These are phyloP conservation scores for Prenolepis imparis DNA, from an alignment of 2,888 invertebrate species.

Conservation along the genomic window DNA sequence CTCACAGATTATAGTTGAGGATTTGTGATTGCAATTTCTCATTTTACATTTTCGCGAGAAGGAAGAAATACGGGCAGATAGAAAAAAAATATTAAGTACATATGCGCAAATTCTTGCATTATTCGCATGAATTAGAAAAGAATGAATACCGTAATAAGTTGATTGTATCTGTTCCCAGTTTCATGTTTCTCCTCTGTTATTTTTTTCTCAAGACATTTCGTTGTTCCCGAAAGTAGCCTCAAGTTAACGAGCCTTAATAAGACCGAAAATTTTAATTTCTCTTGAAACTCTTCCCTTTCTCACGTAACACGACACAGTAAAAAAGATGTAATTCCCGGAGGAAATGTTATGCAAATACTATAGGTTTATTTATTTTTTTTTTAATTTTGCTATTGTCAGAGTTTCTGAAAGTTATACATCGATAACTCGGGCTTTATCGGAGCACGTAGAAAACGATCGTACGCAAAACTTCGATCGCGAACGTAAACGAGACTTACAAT, in stretches of 20 bases:
- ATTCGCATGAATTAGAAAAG: constrained; percentile 56
- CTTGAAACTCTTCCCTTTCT: background rate
- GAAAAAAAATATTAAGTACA: background rate
- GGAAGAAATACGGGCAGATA: background rate
- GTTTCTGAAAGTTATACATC: background rate
- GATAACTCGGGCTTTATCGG: constrained; percentile 30
- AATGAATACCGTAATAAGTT: background rate
- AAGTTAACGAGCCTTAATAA: constrained; percentile 19
- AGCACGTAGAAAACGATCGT: constrained; percentile 40
- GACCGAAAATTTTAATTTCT: constrained; percentile 14
- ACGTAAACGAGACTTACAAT: constrained; percentile 38
- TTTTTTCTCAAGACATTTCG: constrained; percentile 57
- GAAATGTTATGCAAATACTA: background rate
- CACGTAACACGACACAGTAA: background rate
- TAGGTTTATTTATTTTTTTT: background rate
- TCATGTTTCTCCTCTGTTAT: constrained; percentile 20
- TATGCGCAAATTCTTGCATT: background rate
- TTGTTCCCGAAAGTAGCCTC: constrained; percentile 61
- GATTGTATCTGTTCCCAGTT: constrained; percentile 39
- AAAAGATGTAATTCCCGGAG: background rate
- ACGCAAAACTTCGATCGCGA: constrained; percentile 12
- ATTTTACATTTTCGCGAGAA: background rate
- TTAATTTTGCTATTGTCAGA: background rate
- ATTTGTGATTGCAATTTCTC: background rate
- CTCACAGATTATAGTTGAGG: background rate